phyloP scores from a whole-genome alignment of 1,140 invertebrate species.

The Drosophila yakuba region DNA sequence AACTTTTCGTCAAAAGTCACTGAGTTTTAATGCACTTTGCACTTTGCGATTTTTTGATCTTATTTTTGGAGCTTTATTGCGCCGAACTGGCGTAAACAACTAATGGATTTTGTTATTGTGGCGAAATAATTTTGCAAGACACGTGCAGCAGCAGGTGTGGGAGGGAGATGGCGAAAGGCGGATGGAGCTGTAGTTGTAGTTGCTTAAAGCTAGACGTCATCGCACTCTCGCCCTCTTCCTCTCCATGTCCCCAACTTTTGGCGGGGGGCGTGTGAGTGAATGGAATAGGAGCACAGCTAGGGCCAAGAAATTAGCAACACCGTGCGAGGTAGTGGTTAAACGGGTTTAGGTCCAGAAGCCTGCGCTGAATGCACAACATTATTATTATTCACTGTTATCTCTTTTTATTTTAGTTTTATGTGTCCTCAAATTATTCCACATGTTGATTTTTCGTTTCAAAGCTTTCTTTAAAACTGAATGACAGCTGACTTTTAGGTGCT shows the following conservation, averaged over 20 bases:
- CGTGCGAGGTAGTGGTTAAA: too few relatives aligned
- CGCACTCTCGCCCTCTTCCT: conserved; percentile 16
- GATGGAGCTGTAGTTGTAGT: conserved; percentile 11
- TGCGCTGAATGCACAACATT: too few relatives aligned
- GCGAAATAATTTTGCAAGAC: conserved; percentile 41
- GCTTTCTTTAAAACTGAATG: neutral
- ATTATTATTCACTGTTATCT: too few relatives aligned
- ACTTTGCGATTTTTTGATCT: conserved; percentile 19
- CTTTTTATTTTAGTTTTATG: neutral
- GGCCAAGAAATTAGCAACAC: neutral
- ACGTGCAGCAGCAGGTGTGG: conserved; percentile 23
- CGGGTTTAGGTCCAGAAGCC: too few relatives aligned
- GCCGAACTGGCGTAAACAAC: conserved; percentile 28
- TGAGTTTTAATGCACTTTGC: conserved; percentile 39
- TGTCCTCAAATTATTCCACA: neutral
- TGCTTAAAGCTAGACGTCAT: conserved; percentile 37
- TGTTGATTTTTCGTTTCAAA: too few relatives aligned
- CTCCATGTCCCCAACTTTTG: neutral
- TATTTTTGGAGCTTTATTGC: conserved; percentile 33
- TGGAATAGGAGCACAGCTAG: conserved; percentile 18
- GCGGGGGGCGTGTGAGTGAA: conserved; percentile 18
- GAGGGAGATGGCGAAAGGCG: neutral
- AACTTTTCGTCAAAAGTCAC: conserved; percentile 6
- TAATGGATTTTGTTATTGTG: conserved; percentile 21
- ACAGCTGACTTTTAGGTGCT: neutral